Percentiles rank a stretch among this genome's conserved stretches.
phyloP scores from a whole-genome alignment of 2,113 vertebrate species.

The Verasper variegatus region DNA sequence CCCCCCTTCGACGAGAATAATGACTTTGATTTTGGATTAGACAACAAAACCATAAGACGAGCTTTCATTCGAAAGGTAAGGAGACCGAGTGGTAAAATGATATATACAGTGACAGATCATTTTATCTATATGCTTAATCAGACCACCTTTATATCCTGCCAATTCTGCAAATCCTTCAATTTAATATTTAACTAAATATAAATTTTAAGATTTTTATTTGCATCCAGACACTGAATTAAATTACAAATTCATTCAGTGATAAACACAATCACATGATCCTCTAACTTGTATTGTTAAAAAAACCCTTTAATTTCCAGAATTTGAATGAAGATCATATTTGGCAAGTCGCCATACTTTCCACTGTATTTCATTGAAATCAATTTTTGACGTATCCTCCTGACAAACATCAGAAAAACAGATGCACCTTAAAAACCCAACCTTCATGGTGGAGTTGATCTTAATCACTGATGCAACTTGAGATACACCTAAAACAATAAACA shows the following conservation, averaged over 20 bases:
- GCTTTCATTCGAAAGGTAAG: slow-evolving; percentile 73
- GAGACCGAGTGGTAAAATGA: not conserved
- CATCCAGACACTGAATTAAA: not conserved
- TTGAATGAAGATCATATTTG: not conserved
- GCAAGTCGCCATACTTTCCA: not conserved
- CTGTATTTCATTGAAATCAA: no score
- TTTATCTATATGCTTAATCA: not conserved
- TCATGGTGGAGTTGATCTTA: not conserved
- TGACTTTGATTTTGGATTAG: slow-evolving; percentile 67
- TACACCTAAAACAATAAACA: no score
- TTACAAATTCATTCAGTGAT: not conserved
- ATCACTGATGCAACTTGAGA: no score
- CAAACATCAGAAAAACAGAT: not conserved
- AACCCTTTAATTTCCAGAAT: not conserved
- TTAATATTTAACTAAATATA: not conserved
- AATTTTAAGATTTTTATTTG: not conserved
- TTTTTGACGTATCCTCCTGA: no score
- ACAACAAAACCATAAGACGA: slow-evolving; percentile 69
- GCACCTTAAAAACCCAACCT: not conserved
- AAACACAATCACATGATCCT: not conserved
- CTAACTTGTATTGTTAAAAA: not conserved
- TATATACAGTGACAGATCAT: not conserved
- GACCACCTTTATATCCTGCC: not conserved
- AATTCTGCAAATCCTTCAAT: not conserved
- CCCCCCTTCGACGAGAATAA: slow-evolving; percentile 68